A percentile compares a stretch with the other conserved stretches of the same genome.
Conservation (phyloP, 2,888 invertebrate genomes). For the Trichogramma evanescens region DNA sequence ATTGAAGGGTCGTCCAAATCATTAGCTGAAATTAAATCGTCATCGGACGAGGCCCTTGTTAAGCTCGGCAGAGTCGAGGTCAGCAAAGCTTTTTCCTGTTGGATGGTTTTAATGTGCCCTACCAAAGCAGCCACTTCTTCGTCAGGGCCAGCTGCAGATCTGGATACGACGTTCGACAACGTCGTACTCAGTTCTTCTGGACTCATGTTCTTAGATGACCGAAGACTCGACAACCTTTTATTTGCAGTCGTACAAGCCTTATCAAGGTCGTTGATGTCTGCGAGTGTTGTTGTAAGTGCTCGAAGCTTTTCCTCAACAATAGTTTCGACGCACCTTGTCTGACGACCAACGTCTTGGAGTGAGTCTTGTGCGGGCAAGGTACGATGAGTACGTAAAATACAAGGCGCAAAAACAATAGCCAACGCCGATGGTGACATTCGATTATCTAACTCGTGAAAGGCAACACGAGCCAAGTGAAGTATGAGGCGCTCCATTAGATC, state of each 20-base stretch:
- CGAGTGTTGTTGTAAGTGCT: slow-evolving; percentile 76
- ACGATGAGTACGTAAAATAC: slow-evolving; percentile 82
- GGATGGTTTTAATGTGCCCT: slow-evolving; percentile 72
- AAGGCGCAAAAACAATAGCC: slow-evolving; percentile 92
- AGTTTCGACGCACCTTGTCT: slow-evolving; percentile 84
- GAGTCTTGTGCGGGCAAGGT: slow-evolving; percentile 85
- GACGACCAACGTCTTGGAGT: slow-evolving; percentile 80
- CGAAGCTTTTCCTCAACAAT: slow-evolving; percentile 80
- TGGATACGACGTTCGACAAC: slow-evolving; percentile 32
- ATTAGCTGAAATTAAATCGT: slow-evolving; percentile 69
- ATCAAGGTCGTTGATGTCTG: slow-evolving; percentile 85
- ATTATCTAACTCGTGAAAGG: slow-evolving; percentile 78
- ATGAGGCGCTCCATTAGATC: slow-evolving; percentile 86
- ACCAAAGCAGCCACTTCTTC: slow-evolving; percentile 71
- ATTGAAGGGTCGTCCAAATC: slow-evolving; percentile 69
- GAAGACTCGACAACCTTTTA: slow-evolving; percentile 68
- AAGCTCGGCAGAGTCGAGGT: slow-evolving; percentile 74
- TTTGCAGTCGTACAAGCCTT: slow-evolving; percentile 79
- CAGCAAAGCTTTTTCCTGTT: slow-evolving; percentile 73
- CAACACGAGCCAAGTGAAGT: slow-evolving; percentile 86
- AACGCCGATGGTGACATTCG: slow-evolving; percentile 86
- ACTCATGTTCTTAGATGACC: slow-evolving; percentile 66
- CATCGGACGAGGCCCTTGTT: slow-evolving; percentile 78
- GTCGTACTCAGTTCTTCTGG: slow-evolving; percentile 52
- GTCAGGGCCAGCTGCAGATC: slow-evolving; percentile 37